These are phyloP conservation scores for Astur gentilis DNA, from an alignment of 2,113 vertebrate species.

Conservation along the genomic window DNA sequence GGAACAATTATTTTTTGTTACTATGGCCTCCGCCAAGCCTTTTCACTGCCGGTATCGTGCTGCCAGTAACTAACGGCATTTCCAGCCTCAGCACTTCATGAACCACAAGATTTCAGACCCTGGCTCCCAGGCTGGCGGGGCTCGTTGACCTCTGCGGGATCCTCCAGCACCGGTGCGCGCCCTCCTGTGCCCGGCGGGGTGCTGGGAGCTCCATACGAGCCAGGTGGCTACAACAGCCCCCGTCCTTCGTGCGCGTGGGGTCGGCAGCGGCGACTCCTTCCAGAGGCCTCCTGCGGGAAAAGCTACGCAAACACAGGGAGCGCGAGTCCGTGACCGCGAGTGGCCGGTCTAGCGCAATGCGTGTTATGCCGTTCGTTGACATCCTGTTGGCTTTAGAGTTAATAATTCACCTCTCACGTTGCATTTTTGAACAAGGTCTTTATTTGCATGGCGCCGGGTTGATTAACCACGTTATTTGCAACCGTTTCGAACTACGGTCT, in stretches of 20 bases:
- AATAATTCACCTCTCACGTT: not conserved
- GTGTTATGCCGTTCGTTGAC: rapidly evolving
- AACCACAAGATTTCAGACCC: rapidly evolving
- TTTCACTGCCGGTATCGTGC: rapidly evolving
- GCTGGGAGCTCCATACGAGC: rapidly evolving
- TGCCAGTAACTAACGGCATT: not conserved
- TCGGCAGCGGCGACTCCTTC: rapidly evolving
- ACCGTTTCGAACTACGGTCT: not conserved
- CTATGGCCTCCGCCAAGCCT: not conserved
- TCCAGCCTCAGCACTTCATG: not conserved
- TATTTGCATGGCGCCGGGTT: not conserved
- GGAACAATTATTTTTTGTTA: not conserved
- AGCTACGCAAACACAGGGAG: rapidly evolving
- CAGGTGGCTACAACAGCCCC: too few species aligned
- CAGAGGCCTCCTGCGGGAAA: not conserved
- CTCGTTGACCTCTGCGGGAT: rapidly evolving
- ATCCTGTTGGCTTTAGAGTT: not conserved
- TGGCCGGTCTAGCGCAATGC: rapidly evolving
- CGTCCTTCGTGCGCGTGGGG: rapidly evolving
- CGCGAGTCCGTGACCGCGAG: rapidly evolving
- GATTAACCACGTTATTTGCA: not conserved
- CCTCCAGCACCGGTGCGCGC: rapidly evolving
- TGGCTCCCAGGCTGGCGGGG: rapidly evolving
- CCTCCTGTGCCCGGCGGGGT: rapidly evolving
- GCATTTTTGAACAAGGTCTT: not conserved